Evolutionary conservation across 2,797 vertebrate species (phyloP).

Genomic region (Eleutherodactylus coqui): DNA sequence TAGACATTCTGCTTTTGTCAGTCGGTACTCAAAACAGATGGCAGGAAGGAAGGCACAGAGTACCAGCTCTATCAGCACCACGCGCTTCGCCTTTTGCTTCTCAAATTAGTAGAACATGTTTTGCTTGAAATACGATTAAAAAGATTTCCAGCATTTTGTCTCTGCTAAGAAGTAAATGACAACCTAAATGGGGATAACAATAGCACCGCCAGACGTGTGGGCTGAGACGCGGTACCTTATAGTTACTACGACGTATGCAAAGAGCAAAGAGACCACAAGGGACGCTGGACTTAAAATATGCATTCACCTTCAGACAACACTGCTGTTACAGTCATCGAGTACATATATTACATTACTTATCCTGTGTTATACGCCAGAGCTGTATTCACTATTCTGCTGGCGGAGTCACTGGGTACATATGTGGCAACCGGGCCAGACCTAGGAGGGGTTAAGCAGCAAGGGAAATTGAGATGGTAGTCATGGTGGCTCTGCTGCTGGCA

Average conservation of each 20-base stretch:
- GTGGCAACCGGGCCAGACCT: too few species aligned
- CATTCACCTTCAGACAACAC: too few species aligned
- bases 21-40: conserved; percentile 53
- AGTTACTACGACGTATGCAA: not conserved
- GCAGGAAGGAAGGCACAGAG: conserved; percentile 35
- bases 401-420: not conserved
- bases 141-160: conserved; percentile 20
- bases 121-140: not conserved
- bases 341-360: not conserved
- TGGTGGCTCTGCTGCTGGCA: too few species aligned
- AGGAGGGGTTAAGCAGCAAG: too few species aligned
- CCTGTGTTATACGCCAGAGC: not conserved
- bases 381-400: not conserved
- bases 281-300: not conserved
- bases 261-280: not conserved
- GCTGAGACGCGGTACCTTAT: not conserved
- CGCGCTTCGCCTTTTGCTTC: not conserved
- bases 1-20: conserved; percentile 58
- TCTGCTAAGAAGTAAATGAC: not conserved
- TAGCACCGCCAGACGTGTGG: not conserved
- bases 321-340: not conserved
- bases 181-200: not conserved
- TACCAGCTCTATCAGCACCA: conserved; percentile 18
- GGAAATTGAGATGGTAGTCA: too few species aligned
- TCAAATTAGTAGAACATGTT: conserved; percentile 8